Evolutionary conservation across 2,888 invertebrate genomes (phyloP).

Genomic region (Osmoderma eremita): DNA sequence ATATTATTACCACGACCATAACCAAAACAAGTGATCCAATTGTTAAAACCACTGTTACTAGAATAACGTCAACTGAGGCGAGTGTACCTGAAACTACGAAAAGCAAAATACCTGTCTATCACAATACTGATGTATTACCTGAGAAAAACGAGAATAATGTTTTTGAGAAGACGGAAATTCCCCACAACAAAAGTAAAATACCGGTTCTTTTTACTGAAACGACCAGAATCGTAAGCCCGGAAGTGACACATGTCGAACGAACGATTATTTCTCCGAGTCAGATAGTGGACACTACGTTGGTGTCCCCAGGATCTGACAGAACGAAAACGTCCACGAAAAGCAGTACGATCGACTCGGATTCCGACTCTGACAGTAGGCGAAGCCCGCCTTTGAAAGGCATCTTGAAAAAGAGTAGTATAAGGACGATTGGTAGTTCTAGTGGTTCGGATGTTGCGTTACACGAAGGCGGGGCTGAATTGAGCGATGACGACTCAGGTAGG

Average conservation of each 20-base stretch:
- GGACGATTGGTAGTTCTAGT: conserved; percentile 71
- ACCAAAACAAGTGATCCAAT: conserved; percentile 52
- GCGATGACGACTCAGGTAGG: conserved; percentile 73
- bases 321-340: conserved; percentile 56
- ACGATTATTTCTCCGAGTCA: conserved; percentile 51
- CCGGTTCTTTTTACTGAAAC: conserved; percentile 62
- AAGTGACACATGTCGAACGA: conserved; percentile 50
- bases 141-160: conserved; percentile 38
- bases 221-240: conserved; percentile 55
- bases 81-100: conserved; percentile 43
- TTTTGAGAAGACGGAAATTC: conserved; percentile 45
- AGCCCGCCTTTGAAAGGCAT: conserved; percentile 61
- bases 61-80: conserved; percentile 50
- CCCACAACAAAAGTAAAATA: conserved; percentile 62
- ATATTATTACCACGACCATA: conserved; percentile 39
- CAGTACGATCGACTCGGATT: conserved; percentile 62
- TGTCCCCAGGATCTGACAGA: conserved; percentile 56
- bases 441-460: conserved; percentile 73
- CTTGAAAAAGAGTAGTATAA: conserved; percentile 59
- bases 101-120: conserved; percentile 54
- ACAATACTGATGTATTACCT: conserved; percentile 17
- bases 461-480: conserved; percentile 71
- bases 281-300: conserved; percentile 53
- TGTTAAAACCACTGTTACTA: conserved; percentile 60
- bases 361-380: conserved; percentile 62